Evolutionary conservation across 2,888 invertebrate genomes (phyloP).

Genomic region (Melinaea marsaeus): DNA sequence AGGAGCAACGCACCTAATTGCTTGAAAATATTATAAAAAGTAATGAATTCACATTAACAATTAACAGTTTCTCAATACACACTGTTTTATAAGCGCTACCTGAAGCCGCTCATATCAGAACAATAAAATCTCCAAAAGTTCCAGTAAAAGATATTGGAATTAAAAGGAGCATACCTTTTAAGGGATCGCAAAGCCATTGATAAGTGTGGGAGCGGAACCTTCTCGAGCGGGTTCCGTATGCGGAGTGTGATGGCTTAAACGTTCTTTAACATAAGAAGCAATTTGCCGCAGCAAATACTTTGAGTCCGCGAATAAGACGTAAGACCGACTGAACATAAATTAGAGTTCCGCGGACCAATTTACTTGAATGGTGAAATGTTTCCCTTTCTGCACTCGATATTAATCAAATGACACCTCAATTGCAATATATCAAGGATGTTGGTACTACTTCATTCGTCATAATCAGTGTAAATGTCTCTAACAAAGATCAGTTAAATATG

Average conservation of each 20-base stretch:
- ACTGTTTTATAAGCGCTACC: neutral
- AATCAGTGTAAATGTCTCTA: too few relatives aligned
- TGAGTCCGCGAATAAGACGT: neutral
- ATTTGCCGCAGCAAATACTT: conserved; percentile 25
- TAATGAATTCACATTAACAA: neutral
- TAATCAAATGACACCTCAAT: too few relatives aligned
- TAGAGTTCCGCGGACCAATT: neutral
- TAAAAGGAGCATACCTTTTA: conserved; percentile 2
- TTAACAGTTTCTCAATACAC: neutral
- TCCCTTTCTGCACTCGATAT: too few relatives aligned
- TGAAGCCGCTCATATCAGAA: neutral
- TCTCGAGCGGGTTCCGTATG: neutral
- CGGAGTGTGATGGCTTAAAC: conserved; percentile 18
- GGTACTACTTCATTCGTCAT: too few relatives aligned
- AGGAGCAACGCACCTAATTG: neutral
- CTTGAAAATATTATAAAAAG: neutral
- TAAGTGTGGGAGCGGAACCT: neutral
- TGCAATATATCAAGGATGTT: too few relatives aligned
- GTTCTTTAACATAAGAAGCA: conserved; percentile 23
- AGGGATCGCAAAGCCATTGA: conserved; percentile 2
- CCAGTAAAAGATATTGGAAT: conserved; percentile 3
- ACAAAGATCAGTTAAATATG: too few relatives aligned
- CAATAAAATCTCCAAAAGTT: neutral
- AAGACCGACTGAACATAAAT: neutral
- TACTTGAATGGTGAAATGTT: neutral